Base-by-base conservation (phyloP, 2,797 vertebrate genomes). In the Syncerus caffer region DNA sequence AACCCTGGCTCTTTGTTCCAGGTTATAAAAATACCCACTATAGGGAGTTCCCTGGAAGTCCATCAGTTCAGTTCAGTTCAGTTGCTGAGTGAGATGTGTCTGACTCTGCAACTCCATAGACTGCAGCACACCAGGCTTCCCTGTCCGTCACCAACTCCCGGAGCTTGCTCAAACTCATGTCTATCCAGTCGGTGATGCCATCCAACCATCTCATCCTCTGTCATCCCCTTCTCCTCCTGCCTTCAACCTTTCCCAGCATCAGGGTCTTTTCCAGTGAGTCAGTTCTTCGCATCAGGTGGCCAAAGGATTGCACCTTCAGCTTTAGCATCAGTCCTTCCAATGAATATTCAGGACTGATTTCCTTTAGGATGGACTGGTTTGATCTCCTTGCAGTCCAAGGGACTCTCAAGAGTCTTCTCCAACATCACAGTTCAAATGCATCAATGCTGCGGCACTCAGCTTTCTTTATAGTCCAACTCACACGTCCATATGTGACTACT, bases 101-200 rank as follows among this genome's bases (percentile, higher is more conserved):
- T 34, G 19, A 67, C 17, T 34, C n/a, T 67, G 19, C 4, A 4
- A 34, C 64, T 5, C 9, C n/a, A 67, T 3, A 4, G n/a, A 67
- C n/a, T 67, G 64, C 17, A 34, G 64, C n/a, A 67, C 17, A 67
- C 64, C n/a, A 67, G 64, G n/a, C n/a, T 67, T 34, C n/a, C 64
- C 2, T 67, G 17, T 67, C 62, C 1, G 0, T 67, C n/a, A 67
- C 64, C 16, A 67, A 11, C 17, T 34, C n/a, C n/a, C 0, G 2
- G n/a, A 67, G 8, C 10, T 34, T 67, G n/a, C 64, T 67, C 64
- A 67, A 21, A 34, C 7, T 67, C 64, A 34, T n/a, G 19, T 67
- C n/a, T 34, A 21, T 34, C n/a, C 9, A 67, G n/a, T 67, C 0
- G 1, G 64, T 34, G 64, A 67, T 67, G n/a, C 64, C n/a, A 67